Evolutionary conservation across 2,113 vertebrate genomes (phyloP), one percentile per base, ranked within the genome.

Genomic region (Columba janthina): DNA sequence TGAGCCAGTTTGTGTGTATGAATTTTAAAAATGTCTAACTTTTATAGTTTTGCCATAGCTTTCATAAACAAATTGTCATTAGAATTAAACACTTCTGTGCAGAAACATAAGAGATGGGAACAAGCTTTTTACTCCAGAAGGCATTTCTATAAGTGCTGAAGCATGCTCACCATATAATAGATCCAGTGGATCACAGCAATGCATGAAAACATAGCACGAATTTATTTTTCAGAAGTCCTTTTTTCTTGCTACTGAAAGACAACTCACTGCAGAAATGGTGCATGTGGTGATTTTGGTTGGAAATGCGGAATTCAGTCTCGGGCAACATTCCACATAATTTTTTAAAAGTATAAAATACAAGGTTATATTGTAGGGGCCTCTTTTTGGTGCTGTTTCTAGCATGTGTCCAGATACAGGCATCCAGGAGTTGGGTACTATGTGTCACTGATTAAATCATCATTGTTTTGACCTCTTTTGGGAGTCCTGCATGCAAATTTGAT

Each of bases 281-380:
- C 34, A 24, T 0, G 0, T 40, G 10, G 10, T 17, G 42, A 66
- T 76, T 86, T 29, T 69, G 14, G 2, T 34, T 80, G 15, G 15
- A 64, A 79, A n/a, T 46, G 28, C 6, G 58, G 24, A 86, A 80
- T 51, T 80, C 24, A 44, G 16, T 58, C 58, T 64, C 64, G 15
- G 25, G 4, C 12, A 56, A 12, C 5, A 29, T 15, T 60, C 87
- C 12, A 26, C 7, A 6, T 29, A 58, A 3, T 22, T 29, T 36
- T 56, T 29, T 42, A 1, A 44, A 10, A 16, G 61, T 57, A 4
- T 54, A 26, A 85, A 71, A 62, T 34, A 32, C 17, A 34, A 13
- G 0, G 0, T 67, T 57, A 18, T 42, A 8, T 51, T 24, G 76
- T 65, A 9, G 69, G 6, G 8, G 12, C 31, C 5, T 20, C 40